phyloP scores from a whole-genome alignment of 2,888 invertebrate genomes.

The Stenichneumon culpator region DNA sequence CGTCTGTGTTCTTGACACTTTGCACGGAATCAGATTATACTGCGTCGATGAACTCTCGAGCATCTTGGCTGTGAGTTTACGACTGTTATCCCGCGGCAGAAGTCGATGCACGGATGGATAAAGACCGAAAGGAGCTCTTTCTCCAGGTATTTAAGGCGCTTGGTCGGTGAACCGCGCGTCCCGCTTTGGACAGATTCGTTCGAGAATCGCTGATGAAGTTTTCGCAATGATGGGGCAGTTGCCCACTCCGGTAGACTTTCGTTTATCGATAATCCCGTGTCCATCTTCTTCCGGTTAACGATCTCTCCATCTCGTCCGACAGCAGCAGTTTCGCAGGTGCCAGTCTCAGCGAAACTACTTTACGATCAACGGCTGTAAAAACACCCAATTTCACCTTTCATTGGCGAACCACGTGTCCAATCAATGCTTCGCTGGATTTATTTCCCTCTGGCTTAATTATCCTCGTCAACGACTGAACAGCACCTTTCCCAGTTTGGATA shows the following conservation, averaged over 20 bases:
- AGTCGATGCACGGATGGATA: conserved; percentile 15
- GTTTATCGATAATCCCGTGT: conserved; percentile 55
- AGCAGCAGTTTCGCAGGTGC: conserved; percentile 28
- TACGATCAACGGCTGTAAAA: conserved; percentile 42
- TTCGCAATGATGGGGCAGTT: conserved; percentile 16
- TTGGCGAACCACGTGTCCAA: not conserved
- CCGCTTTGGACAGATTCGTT: conserved; percentile 37
- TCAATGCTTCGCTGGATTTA: conserved; percentile 12
- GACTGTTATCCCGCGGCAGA: not conserved
- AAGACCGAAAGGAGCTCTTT: not conserved
- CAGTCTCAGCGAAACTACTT: conserved; percentile 25
- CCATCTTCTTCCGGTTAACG: conserved; percentile 57
- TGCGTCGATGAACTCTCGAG: conserved; percentile 8
- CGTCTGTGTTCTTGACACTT: not conserved
- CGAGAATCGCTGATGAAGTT: conserved; percentile 59
- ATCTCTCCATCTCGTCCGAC: conserved; percentile 53
- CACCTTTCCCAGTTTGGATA: not conserved
- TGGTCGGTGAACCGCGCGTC: not conserved
- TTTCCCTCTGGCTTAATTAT: not conserved
- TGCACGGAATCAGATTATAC: conserved; percentile 24
- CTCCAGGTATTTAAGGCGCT: not conserved
- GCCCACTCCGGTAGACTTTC: conserved; percentile 36
- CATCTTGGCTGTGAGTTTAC: conserved; percentile 1
- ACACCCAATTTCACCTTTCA: conserved; percentile 39
- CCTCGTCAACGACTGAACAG: not conserved